phyloP scores from a whole-genome alignment of 2,113 vertebrate genomes.

The Phalacrocorax aristotelis region DNA sequence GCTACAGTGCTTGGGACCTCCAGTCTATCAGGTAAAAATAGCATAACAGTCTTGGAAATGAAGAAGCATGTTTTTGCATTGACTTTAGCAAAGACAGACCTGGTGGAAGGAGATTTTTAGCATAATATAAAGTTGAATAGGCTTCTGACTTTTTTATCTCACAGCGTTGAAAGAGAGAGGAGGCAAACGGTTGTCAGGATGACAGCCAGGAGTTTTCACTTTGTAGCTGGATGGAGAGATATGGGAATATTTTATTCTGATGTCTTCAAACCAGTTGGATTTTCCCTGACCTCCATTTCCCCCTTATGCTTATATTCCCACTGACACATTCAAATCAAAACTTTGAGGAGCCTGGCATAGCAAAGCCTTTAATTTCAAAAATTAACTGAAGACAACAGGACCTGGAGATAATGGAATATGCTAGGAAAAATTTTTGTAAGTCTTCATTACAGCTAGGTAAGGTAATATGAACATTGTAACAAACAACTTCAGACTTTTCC shows the following conservation, averaged over 20 bases:
- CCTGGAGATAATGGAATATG: neutral
- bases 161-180: neutral
- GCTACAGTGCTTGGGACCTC: neutral
- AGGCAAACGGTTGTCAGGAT: neutral
- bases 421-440: neutral
- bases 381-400: neutral
- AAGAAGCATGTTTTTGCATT: neutral
- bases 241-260: neutral
- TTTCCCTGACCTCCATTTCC: neutral
- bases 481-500: neutral
- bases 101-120: neutral
- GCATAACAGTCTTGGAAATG: neutral
- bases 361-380: neutral
- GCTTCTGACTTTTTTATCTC: neutral
- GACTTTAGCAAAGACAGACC: neutral
- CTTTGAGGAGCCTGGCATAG: neutral
- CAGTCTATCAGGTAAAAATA: neutral
- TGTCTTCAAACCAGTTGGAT: neutral
- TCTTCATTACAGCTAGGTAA: neutral
- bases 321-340: neutral
- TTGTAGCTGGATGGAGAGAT: neutral
- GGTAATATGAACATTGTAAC: neutral
- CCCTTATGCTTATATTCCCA: neutral
- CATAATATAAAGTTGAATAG: neutral
- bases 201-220: neutral